Conservation (phyloP, 2,113 vertebrate genomes). For the Neolamprologus longior region DNA sequence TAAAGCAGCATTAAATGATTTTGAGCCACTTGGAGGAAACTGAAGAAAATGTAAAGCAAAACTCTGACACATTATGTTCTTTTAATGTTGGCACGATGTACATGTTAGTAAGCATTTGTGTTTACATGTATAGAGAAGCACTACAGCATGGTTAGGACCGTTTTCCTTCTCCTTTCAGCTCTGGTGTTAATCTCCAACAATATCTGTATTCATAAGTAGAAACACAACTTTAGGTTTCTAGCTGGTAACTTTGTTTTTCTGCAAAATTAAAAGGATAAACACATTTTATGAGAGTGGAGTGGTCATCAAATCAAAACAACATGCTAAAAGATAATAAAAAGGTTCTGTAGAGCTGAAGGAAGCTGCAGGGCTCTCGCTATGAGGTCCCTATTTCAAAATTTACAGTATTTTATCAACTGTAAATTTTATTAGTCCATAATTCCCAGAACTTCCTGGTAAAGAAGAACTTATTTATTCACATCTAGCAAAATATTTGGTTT, state of each 20-base stretch:
- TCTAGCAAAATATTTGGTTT: not conserved
- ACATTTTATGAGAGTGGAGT: not conserved
- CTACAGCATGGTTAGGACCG: rapidly evolving
- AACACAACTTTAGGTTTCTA: not conserved
- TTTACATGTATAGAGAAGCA: not conserved
- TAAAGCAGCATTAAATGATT: not conserved
- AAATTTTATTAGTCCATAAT: not conserved
- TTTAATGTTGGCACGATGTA: not conserved
- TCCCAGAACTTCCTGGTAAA: not conserved
- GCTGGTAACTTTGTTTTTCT: not conserved
- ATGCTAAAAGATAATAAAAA: not conserved
- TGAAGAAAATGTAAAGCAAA: not conserved
- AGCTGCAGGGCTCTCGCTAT: not conserved
- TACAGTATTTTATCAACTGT: not conserved
- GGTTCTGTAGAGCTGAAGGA: rapidly evolving
- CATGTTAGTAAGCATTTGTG: not conserved
- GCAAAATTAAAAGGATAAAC: not conserved
- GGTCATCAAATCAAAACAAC: not conserved
- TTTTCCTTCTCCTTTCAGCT: not conserved
- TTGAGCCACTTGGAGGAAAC: not conserved
- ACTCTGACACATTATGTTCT: not conserved
- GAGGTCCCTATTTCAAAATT: rapidly evolving
- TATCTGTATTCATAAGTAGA: not conserved
- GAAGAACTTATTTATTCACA: not conserved
- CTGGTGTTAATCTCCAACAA: not conserved